Percentiles rank a stretch among this genome's conserved stretches.
Conservation (phyloP, 2,113 vertebrate genomes). For the Leucosticte australis region DNA sequence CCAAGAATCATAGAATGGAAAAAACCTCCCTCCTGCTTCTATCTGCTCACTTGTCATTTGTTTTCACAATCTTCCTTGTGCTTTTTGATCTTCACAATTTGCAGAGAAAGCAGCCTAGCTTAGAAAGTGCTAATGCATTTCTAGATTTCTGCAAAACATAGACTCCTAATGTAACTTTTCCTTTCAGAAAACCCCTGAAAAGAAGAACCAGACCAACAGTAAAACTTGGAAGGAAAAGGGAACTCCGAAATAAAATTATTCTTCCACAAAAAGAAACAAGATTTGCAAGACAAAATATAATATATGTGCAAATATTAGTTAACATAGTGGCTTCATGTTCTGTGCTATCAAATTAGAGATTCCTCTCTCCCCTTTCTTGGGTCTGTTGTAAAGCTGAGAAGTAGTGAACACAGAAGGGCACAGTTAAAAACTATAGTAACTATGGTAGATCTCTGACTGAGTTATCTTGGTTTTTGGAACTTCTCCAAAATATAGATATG, state of each 20-base stretch:
- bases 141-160: background rate
- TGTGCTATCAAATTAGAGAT: background rate
- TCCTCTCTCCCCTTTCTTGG: background rate
- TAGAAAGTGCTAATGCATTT: background rate
- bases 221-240: background rate
- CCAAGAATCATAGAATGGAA: background rate
- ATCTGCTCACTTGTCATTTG: background rate
- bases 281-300: background rate
- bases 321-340: background rate
- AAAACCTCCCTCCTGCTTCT: background rate
- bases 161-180: background rate
- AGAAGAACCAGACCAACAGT: background rate
- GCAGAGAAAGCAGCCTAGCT: background rate
- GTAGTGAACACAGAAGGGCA: background rate
- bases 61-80: background rate
- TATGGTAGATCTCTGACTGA: background rate
- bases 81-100: background rate
- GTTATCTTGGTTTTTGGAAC: background rate
- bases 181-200: background rate
- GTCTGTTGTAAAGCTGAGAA: background rate
- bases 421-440: background rate
- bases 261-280: background rate
- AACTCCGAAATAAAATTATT: background rate
- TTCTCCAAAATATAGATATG: background rate
- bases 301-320: background rate